A percentile compares a stretch with the other conserved stretches of the same genome.
Evolutionary conservation across 2,113 vertebrate species (phyloP).

Genomic region (Ophiodon elongatus): DNA sequence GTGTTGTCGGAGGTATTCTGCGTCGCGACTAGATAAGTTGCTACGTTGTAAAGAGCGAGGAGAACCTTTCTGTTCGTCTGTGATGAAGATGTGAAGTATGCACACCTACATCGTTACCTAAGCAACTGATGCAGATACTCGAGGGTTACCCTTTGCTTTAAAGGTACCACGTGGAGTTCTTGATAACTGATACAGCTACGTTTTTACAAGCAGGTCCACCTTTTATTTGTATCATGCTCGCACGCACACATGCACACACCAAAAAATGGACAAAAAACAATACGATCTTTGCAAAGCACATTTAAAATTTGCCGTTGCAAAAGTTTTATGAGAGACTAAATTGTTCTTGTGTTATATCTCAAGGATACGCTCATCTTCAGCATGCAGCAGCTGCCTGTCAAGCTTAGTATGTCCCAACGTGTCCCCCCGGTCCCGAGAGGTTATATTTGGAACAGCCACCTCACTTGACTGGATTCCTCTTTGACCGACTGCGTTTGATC

Average conservation of each 20-base stretch:
- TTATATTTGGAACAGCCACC: constrained; percentile 42
- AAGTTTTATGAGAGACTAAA: not conserved
- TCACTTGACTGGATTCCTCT: not conserved
- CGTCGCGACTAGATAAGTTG: not conserved
- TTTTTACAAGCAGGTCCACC: too few relatives aligned
- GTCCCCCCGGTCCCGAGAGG: not conserved
- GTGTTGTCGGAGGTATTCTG: too few relatives aligned
- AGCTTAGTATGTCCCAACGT: not conserved
- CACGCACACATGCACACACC: too few relatives aligned
- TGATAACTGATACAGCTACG: too few relatives aligned
- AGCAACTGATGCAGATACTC: not conserved
- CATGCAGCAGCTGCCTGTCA: constrained; percentile 1
- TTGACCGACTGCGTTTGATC: not conserved
- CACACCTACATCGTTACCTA: too few relatives aligned
- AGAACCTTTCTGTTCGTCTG: not conserved
- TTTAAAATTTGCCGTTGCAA: not conserved
- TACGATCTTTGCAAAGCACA: not conserved
- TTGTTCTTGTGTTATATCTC: not conserved
- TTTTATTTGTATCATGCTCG: too few relatives aligned
- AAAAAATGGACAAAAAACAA: too few relatives aligned
- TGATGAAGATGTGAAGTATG: too few relatives aligned
- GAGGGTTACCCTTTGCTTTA: too few relatives aligned
- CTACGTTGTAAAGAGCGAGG: too few relatives aligned
- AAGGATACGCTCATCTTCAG: not conserved
- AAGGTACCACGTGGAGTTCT: too few relatives aligned